Evolutionary conservation across 2,888 invertebrate species (phyloP), one percentile per base, ranked within the genome.

Genomic region (Drosophila longiperda): DNA sequence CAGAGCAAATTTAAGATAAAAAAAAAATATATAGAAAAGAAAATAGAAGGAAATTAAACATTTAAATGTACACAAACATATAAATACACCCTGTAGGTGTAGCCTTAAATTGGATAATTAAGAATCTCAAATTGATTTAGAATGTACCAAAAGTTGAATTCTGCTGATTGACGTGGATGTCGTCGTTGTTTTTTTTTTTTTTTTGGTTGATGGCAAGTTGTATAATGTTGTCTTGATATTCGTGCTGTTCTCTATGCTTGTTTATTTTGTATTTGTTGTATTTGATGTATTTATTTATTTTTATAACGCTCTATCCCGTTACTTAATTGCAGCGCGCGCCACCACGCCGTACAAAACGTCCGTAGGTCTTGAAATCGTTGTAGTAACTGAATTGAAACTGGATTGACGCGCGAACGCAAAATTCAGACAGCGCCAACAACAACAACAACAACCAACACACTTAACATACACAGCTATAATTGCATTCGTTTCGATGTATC

Each of bases 291-390:
- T 57, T 60, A 64, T 66, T 64, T 65, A 48, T 50, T 53, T 48
- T 65, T 78, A 48, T 68, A 79, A 79, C 72, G 66, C 75, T 73
- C 57, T 80, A 68, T 80, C 69, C 83, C 81, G 84, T 84, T 88
- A 84, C 88, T 85, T 77, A 87, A 87, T 78, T 86, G 72, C 66
- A 76, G 84, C 84, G 83, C 83, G 83, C 82, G 89, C 84, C 70
- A 81, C 82, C 68, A 82, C 80, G 83, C 76, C 78, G 80, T 75
- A 69, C 70, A 66, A 54, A 76, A 80, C 90, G 87, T 90, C 89
- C 83, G 85, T 78, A 81, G 89, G 81, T 83, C 75, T 90, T 82
- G 77, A 88, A 89, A 83, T 90, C 90, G 90, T 90, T 84, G 87
- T 83, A 87, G 87, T 90, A 86, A 89, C 89, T 90, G 80, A 82